Base-by-base conservation (phyloP, 2,113 vertebrate species). In the Nesogale talazaci region DNA sequence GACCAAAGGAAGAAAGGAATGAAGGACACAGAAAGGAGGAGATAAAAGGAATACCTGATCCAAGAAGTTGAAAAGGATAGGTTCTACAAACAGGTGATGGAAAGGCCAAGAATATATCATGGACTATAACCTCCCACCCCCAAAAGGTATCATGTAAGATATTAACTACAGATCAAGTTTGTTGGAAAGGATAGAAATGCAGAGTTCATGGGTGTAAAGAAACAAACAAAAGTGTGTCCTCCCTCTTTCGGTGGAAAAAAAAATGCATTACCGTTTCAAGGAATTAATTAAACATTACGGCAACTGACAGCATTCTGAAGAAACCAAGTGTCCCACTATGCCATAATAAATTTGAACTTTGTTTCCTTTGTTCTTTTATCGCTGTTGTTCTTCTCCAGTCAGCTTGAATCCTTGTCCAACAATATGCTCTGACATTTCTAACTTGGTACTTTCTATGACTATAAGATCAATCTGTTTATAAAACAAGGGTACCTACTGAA, bases 381-480 rank as follows among this genome's bases (percentile, higher is more conserved):
- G 46, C 46, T 52, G 46, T 52, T 52, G 46, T 63, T 19, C 17
- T 88, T 17, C 11, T 15, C n/a, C 29, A 69, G 25, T 40, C 34
- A 70, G 65, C 72, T 8, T 42, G 42, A 38, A 86, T 42, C 57
- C 69, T 23, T 75, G 36, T 19, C 38, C 27, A 79, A 77, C 67
- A 59, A 77, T 25, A 81, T 2, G 9, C 22, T 86, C n/a, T 83
- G 42, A 29, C 29, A 82, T 80, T 90, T 86, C 76, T 61, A 88
- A 65, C 10, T 87, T 86, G 25, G 15, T 52, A 59, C 91, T 89
- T 95, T 89, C 88, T 69, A 1, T 52, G 40, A 20, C 14, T 72
- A 34, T 69, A 89, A 82, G 29, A 87, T 75, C 29, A 95, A 74
- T 17, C 59, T 65, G 11, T 88, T 86, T 59, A 70, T 61, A 80